phyloP scores from a whole-genome alignment of 2,797 vertebrate genomes.

The Eutrigla gurnardus region DNA sequence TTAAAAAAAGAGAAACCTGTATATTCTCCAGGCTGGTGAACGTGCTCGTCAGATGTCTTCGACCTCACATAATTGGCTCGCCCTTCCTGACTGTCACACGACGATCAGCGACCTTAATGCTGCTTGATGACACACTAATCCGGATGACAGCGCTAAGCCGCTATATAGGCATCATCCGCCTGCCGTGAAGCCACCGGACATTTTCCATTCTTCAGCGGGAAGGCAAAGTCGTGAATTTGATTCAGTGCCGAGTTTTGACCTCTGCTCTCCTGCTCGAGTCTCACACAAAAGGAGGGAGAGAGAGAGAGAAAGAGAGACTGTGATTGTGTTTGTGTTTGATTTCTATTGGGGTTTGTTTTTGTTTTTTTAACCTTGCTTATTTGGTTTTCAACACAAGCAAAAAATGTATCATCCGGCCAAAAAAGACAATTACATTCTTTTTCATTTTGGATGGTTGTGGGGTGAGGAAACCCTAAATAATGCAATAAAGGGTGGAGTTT shows the following conservation, averaged over 20 bases:
- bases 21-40: neutral
- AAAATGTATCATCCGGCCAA: too few species aligned
- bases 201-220: constrained; percentile 8
- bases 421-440: too few species aligned
- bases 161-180: constrained; percentile 25
- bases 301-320: neutral
- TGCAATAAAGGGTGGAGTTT: too few species aligned
- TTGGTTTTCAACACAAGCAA: neutral
- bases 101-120: constrained; percentile 31
- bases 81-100: constrained; percentile 36
- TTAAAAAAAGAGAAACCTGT: neutral
- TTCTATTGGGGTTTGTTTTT: neutral
- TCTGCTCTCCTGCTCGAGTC: constrained; percentile 17
- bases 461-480: too few species aligned
- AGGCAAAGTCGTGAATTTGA: constrained; percentile 16
- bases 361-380: neutral
- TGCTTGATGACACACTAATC: constrained; percentile 51
- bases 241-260: constrained; percentile 45
- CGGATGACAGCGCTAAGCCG: constrained; percentile 31
- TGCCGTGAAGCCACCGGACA: constrained; percentile 3
- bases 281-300: constrained; percentile 12
- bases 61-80: constrained; percentile 38
- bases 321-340: neutral
- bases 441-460: too few species aligned
- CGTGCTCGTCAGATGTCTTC: neutral